Evolutionary conservation across 2,113 vertebrate genomes (phyloP).

Genomic region (Oxyruncus cristatus): DNA sequence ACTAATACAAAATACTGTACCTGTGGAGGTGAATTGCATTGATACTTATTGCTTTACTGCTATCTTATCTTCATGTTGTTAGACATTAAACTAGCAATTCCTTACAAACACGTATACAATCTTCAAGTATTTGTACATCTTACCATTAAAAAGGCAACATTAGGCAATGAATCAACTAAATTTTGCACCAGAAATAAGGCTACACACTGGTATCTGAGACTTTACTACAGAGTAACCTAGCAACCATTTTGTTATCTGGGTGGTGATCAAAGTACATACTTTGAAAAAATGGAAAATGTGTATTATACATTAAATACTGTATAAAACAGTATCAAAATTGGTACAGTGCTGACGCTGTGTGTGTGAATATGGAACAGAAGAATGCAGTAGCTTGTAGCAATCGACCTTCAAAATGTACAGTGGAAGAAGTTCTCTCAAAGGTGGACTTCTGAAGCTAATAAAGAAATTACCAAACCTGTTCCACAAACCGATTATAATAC

Average conservation of each 20-base stretch:
- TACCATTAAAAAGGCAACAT: neutral
- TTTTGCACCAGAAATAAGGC: neutral
- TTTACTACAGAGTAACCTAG: neutral
- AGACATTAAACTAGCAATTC: neutral
- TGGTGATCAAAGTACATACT: neutral
- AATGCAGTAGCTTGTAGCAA: neutral
- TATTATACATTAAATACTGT: neutral
- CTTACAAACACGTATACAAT: neutral
- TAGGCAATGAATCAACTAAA: neutral
- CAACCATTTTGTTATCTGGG: neutral
- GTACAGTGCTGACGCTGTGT: neutral
- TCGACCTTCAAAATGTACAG: too few relatives aligned
- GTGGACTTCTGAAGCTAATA: too few relatives aligned
- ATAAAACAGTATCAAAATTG: neutral
- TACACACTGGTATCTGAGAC: accelerated
- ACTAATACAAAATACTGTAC: neutral
- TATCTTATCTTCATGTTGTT: neutral
- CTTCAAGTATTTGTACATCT: neutral
- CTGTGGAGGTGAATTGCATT: neutral
- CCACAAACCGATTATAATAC: too few relatives aligned
- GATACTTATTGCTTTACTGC: neutral
- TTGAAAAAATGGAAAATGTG: neutral
- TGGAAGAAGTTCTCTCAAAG: too few relatives aligned
- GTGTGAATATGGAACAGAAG: neutral
- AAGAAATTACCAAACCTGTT: too few relatives aligned